Evolutionary conservation across 2,113 vertebrate genomes (phyloP).

Genomic region (Onychostoma macrolepis): DNA sequence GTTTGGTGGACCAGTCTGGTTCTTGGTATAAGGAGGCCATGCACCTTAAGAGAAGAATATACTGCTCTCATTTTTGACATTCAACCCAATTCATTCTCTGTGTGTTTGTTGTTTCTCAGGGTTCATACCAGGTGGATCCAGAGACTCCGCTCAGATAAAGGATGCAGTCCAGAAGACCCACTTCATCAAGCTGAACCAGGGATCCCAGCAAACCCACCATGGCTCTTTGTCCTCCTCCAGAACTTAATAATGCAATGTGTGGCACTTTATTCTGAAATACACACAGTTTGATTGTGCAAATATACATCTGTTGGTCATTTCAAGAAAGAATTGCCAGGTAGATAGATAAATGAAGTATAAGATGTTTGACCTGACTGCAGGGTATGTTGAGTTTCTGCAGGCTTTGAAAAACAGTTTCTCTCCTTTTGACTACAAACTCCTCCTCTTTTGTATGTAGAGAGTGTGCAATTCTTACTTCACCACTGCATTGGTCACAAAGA

Average conservation of each 20-base stretch:
- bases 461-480: conserved; percentile 2
- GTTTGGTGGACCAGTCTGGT: conserved; percentile 18
- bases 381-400: neutral
- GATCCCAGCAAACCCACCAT: conserved; percentile 67
- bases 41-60: conserved; percentile 33
- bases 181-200: conserved; percentile 66
- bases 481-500: neutral
- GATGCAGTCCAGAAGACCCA: conserved; percentile 66
- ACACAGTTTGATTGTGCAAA: neutral
- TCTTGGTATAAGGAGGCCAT: conserved; percentile 38
- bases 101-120: neutral
- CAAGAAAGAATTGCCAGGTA: too few species aligned
- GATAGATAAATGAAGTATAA: neutral
- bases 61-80: neutral
- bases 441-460: conserved; percentile 9
- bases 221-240: conserved; percentile 73
- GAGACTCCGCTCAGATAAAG: conserved; percentile 73
- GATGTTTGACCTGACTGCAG: neutral
- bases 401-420: neutral
- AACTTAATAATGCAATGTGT: conserved; percentile 66
- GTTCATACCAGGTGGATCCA: conserved; percentile 71
- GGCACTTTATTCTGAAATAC: neutral
- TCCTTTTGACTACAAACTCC: neutral
- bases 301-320: too few species aligned
- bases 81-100: neutral